These are phyloP conservation scores for Drosophila macrothrix DNA, from an alignment of 2,888 invertebrate genomes.

Conservation along the genomic window DNA sequence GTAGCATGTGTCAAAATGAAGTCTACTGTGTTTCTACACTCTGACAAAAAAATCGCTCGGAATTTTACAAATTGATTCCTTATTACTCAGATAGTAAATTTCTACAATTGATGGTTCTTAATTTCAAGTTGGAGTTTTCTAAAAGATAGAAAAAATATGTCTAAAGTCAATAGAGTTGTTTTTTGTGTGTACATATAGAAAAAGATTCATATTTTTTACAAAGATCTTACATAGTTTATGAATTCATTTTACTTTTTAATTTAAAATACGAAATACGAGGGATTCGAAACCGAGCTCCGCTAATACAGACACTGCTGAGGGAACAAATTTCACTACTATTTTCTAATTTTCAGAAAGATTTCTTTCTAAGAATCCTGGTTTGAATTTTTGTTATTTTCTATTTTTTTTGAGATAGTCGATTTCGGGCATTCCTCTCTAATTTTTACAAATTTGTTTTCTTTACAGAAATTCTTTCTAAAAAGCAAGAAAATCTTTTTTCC, in stretches of 20 bases:
- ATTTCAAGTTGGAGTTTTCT: background rate
- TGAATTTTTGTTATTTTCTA: background rate
- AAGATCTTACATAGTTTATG: background rate
- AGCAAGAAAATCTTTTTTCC: background rate
- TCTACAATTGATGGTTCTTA: background rate
- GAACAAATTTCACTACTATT: too few relatives aligned
- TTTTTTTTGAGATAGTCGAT: fast-evolving
- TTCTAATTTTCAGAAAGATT: background rate
- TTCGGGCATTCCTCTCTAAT: fast-evolving
- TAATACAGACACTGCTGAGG: background rate
- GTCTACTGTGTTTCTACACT: constrained; percentile 26
- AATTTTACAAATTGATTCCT: background rate
- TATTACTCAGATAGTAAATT: background rate
- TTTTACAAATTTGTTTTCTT: background rate
- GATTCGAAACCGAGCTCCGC: background rate
- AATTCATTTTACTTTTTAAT: background rate
- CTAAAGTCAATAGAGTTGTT: background rate
- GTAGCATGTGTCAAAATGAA: constrained; percentile 75
- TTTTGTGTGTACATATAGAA: background rate
- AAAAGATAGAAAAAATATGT: background rate
- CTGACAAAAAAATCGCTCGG: background rate
- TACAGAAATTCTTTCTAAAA: background rate
- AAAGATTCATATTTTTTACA: background rate
- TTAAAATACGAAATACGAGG: too few relatives aligned
- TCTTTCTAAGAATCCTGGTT: too few relatives aligned